Percentiles rank a stretch among this genome's conserved stretches.
Conservation (phyloP, 2,113 vertebrate genomes). For the Peromyscus californicus region DNA sequence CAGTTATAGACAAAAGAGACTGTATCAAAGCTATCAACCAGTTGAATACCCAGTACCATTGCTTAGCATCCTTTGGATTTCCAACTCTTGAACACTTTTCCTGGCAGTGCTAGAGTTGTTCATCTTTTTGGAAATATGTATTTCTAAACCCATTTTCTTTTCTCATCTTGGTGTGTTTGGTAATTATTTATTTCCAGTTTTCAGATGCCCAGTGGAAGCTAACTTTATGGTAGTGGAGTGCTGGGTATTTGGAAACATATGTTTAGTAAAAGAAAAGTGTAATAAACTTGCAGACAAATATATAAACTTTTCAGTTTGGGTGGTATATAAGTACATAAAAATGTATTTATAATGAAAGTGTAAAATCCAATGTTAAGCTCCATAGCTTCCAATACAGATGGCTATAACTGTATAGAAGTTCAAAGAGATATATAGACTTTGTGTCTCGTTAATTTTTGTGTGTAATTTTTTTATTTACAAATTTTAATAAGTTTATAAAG, state of each 20-base stretch:
- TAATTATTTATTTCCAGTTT: slow-evolving; percentile 18
- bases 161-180: neutral
- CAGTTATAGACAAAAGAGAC: neutral
- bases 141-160: slow-evolving; percentile 15
- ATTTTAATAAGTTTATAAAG: neutral
- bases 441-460: neutral
- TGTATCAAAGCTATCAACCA: neutral
- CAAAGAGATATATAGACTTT: neutral
- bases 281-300: slow-evolving; percentile 33
- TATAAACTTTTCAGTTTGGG: neutral
- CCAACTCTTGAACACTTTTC: neutral
- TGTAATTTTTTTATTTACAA: neutral
- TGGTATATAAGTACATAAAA: neutral
- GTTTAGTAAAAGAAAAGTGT: slow-evolving; percentile 19
- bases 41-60: slow-evolving; percentile 3
- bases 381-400: neutral
- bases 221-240: neutral
- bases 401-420: neutral
- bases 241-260: neutral
- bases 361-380: neutral
- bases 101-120: neutral
- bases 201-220: neutral
- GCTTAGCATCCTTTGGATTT: neutral
- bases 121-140: slow-evolving; percentile 6
- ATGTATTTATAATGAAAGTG: neutral